Evolutionary conservation across 2,888 invertebrate species (phyloP).

Genomic region (Apoderus coryli): DNA sequence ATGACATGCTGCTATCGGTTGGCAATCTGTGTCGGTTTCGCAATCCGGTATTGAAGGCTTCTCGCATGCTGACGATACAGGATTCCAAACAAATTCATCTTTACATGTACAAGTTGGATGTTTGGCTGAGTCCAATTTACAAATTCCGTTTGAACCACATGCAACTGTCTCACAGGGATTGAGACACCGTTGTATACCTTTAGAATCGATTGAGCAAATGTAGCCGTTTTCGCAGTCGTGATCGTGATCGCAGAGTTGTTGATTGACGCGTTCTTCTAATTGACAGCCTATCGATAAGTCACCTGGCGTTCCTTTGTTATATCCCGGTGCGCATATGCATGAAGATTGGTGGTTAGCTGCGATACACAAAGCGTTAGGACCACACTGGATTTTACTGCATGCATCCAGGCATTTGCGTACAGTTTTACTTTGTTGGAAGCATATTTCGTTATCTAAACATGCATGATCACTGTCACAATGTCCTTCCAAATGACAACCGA

Average conservation of each 20-base stretch:
- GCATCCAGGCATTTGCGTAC: constrained; percentile 73
- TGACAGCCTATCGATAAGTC: constrained; percentile 69
- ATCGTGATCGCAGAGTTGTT: constrained; percentile 50
- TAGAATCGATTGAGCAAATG: constrained; percentile 50
- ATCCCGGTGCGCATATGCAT: constrained; percentile 75
- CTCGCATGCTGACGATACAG: constrained; percentile 65
- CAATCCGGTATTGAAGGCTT: constrained; percentile 81
- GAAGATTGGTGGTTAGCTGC: constrained; percentile 72
- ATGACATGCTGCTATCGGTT: constrained; percentile 53
- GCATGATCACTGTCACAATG: constrained; percentile 71
- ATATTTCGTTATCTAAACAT: constrained; percentile 73
- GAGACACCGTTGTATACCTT: constrained; percentile 53
- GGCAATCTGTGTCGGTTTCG: constrained; percentile 53
- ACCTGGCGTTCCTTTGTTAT: constrained; percentile 66
- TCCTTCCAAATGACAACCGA: constrained; percentile 58
- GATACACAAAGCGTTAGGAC: constrained; percentile 78
- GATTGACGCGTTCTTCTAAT: constrained; percentile 43
- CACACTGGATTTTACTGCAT: constrained; percentile 77
- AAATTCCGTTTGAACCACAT: constrained; percentile 71
- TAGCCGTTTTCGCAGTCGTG: constrained; percentile 57
- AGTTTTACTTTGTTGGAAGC: constrained; percentile 69
- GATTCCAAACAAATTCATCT: constrained; percentile 69
- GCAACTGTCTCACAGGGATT: constrained; percentile 68
- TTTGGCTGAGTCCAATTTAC: constrained; percentile 49
- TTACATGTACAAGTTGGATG: constrained; percentile 69